Evolutionary conservation across 2,888 invertebrate species (phyloP).

Genomic region (Dysmachus trigonus): DNA sequence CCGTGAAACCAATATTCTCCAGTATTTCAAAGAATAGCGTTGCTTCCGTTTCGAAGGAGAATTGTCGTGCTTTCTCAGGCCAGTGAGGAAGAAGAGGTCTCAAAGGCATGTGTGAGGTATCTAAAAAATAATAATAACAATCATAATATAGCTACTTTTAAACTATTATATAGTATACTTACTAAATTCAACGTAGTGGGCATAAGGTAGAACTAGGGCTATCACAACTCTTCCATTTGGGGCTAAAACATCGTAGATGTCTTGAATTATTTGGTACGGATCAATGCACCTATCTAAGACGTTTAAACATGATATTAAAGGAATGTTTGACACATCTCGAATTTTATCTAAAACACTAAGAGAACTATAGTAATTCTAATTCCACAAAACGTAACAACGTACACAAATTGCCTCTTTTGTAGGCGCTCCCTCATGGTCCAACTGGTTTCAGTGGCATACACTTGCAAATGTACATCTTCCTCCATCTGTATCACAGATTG

Average conservation of each 20-base stretch:
- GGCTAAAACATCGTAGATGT: slow-evolving; percentile 76
- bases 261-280: slow-evolving; percentile 79
- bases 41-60: slow-evolving; percentile 82
- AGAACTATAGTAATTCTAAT: not conserved
- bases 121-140: slow-evolving; percentile 60
- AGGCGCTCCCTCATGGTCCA: slow-evolving; percentile 86
- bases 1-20: slow-evolving; percentile 72
- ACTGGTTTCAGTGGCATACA: slow-evolving; percentile 93
- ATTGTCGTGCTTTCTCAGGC: slow-evolving; percentile 71
- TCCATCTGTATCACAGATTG: slow-evolving; percentile 76
- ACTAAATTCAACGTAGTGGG: slow-evolving; percentile 92
- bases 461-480: slow-evolving; percentile 73
- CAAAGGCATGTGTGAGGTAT: slow-evolving; percentile 69
- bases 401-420: slow-evolving; percentile 79
- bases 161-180: slow-evolving; percentile 53
- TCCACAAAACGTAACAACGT: slow-evolving; percentile 58
- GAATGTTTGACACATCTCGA: slow-evolving; percentile 58
- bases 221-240: slow-evolving; percentile 81
- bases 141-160: not conserved
- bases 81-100: slow-evolving; percentile 65
- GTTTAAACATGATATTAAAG: slow-evolving; percentile 77
- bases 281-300: slow-evolving; percentile 91
- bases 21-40: slow-evolving; percentile 72
- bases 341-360: slow-evolving; percentile 60
- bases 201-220: slow-evolving; percentile 94